Conservation (phyloP, 2,888 invertebrate genomes). For the Diploptera punctata region DNA sequence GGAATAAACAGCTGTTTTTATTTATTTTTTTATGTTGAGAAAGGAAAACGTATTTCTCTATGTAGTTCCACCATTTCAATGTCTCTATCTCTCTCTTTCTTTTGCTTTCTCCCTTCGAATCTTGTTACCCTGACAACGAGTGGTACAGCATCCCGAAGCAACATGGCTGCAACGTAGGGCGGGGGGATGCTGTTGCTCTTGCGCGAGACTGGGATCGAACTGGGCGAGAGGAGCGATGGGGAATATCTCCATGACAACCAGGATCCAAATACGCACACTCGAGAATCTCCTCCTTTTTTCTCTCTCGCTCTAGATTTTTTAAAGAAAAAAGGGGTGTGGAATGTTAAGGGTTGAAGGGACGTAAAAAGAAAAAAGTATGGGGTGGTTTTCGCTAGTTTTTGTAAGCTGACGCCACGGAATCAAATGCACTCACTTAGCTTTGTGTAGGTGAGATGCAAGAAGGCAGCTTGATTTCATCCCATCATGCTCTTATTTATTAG, state of each 20-base stretch:
- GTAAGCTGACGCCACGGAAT: not conserved
- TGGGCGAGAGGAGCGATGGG: not conserved
- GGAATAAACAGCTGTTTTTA: slow-evolving; percentile 10
- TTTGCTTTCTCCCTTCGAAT: slow-evolving; percentile 9
- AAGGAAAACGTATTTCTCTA: not conserved
- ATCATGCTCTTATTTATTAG: too few relatives aligned
- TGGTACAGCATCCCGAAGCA: slow-evolving; percentile 8
- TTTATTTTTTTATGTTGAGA: not conserved
- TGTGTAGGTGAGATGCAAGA: not conserved
- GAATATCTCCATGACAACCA: slow-evolving; percentile 14
- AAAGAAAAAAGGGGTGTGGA: slow-evolving; percentile 12
- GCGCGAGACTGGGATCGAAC: slow-evolving; percentile 23
- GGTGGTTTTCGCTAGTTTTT: slow-evolving; percentile 11
- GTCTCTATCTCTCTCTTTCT: slow-evolving; percentile 12
- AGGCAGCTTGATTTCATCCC: not conserved
- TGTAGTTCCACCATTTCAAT: slow-evolving; percentile 24
- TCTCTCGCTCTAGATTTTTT: not conserved
- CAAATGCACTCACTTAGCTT: not conserved
- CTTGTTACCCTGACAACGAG: slow-evolving; percentile 25
- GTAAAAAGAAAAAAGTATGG: not conserved
- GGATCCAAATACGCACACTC: slow-evolving; percentile 12
- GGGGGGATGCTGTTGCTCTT: slow-evolving; percentile 11
- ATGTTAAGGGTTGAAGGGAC: slow-evolving; percentile 13
- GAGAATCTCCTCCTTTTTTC: slow-evolving; percentile 13
- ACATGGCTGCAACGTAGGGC: slow-evolving; percentile 24